phyloP scores from a whole-genome alignment of 2,888 invertebrate genomes.

The Ophraella communa region DNA sequence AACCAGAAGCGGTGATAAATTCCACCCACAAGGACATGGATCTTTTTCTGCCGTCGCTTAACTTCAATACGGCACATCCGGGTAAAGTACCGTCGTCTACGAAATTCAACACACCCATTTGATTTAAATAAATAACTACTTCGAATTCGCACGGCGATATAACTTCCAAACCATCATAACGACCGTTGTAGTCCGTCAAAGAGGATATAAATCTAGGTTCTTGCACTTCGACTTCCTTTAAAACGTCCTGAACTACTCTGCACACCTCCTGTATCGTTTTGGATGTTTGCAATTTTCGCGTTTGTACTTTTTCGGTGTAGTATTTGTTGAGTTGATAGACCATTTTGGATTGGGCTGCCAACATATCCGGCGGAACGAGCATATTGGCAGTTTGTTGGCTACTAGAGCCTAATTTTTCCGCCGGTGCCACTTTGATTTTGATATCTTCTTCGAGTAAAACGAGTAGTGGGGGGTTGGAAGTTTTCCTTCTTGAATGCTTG shows the following conservation, averaged over 20 bases:
- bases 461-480: constrained; percentile 31
- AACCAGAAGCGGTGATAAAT: constrained; percentile 87
- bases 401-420: constrained; percentile 49
- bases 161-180: constrained; percentile 80
- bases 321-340: constrained; percentile 88
- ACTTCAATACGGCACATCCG: constrained; percentile 83
- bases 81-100: constrained; percentile 83
- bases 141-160: constrained; percentile 82
- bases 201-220: constrained; percentile 84
- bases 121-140: constrained; percentile 82
- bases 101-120: constrained; percentile 90
- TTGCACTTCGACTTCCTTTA: constrained; percentile 84
- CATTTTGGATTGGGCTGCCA: constrained; percentile 93
- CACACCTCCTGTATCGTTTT: constrained; percentile 79
- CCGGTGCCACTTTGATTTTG: constrained; percentile 49
- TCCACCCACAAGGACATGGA: constrained; percentile 93
- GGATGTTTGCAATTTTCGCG: constrained; percentile 72
- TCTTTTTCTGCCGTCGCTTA: constrained; percentile 83
- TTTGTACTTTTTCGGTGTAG: constrained; percentile 77
- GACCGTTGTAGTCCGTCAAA: constrained; percentile 74
- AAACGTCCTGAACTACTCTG: constrained; percentile 80
- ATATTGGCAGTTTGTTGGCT: constrained; percentile 64
- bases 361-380: constrained; percentile 92
- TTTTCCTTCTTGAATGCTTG: not conserved
- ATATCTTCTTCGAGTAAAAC: constrained; percentile 33